These are phyloP conservation scores for Gymnoscopelus braueri DNA, from an alignment of 2,797 vertebrate species.

Conservation along the genomic window DNA sequence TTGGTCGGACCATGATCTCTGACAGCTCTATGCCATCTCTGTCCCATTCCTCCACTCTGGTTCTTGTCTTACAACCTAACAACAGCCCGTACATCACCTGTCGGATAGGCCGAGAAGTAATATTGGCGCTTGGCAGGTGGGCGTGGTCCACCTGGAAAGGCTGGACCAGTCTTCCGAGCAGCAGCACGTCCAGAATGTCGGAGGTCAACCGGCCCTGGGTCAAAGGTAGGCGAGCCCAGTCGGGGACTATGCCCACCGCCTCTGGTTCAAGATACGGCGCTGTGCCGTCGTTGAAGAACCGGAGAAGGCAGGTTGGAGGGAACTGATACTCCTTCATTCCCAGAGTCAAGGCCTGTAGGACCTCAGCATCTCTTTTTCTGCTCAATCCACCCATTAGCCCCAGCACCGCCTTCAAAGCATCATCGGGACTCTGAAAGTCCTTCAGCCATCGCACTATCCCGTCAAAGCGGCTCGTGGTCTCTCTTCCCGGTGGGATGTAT, in stretches of 20 bases:
- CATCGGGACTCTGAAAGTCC: slow-evolving; percentile 52
- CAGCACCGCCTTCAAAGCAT: slow-evolving; percentile 73
- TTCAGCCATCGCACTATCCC: slow-evolving; percentile 81
- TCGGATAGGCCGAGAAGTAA: slow-evolving; percentile 45
- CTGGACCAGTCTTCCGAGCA: neutral
- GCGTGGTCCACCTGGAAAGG: neutral
- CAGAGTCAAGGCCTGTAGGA: slow-evolving; percentile 55
- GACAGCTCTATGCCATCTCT: neutral
- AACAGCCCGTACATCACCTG: slow-evolving; percentile 60
- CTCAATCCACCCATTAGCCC: slow-evolving; percentile 45
- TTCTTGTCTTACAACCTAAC: slow-evolving; percentile 2
- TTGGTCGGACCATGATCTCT: neutral
- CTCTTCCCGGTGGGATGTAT: slow-evolving; percentile 19
- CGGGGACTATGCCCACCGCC: slow-evolving; percentile 36
- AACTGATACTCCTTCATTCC: slow-evolving; percentile 77
- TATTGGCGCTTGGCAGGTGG: slow-evolving; percentile 13
- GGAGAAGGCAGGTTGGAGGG: slow-evolving; percentile 61
- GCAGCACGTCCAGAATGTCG: slow-evolving; percentile 38
- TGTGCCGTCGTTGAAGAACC: slow-evolving; percentile 70
- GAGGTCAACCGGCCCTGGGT: neutral
- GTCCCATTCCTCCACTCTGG: slow-evolving; percentile 34
- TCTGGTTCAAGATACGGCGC: slow-evolving; percentile 45
- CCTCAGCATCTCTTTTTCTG: slow-evolving; percentile 26
- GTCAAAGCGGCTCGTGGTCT: slow-evolving; percentile 55
- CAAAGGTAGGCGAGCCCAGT: slow-evolving; percentile 35